Evolutionary conservation across 1,140 invertebrate genomes (phyloP).

Genomic region (Calosoma granatense): DNA sequence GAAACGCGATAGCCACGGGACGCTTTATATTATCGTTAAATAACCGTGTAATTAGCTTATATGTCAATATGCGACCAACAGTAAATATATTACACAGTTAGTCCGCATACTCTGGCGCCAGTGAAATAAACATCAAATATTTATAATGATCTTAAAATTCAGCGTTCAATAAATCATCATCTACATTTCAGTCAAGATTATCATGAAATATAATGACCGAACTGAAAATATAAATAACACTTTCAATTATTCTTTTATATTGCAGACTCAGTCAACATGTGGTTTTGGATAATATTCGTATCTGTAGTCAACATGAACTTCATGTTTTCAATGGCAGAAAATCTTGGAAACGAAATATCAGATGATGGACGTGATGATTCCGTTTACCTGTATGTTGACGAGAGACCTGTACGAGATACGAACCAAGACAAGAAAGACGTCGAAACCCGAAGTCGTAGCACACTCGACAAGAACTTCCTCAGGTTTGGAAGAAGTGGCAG

Average conservation of each 20-base stretch:
- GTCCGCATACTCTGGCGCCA: too few species aligned
- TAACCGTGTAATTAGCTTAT: neutral
- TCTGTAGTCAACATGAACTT: neutral
- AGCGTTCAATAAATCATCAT: neutral
- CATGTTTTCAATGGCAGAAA: neutral
- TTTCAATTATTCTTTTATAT: too few species aligned
- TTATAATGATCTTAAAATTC: too few species aligned
- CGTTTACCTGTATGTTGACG: slow-evolving; percentile 22
- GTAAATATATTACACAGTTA: too few species aligned
- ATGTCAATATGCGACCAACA: too few species aligned
- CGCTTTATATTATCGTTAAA: neutral
- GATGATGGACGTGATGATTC: slow-evolving; percentile 20
- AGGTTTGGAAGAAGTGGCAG: slow-evolving; percentile 15
- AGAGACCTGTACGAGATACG: slow-evolving; percentile 12
- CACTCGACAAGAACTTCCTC: slow-evolving; percentile 15
- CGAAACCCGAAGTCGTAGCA: slow-evolving; percentile 14
- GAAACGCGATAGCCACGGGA: neutral
- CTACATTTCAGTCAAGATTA: too few species aligned
- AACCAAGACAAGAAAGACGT: slow-evolving; percentile 7
- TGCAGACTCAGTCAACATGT: too few species aligned
- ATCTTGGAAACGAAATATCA: neutral
- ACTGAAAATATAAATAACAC: too few species aligned
- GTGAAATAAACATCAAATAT: too few species aligned
- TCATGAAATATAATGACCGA: too few species aligned
- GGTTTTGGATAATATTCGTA: neutral